phyloP scores from a whole-genome alignment of 1,140 invertebrate species.

The Scaptomyza hsui region DNA sequence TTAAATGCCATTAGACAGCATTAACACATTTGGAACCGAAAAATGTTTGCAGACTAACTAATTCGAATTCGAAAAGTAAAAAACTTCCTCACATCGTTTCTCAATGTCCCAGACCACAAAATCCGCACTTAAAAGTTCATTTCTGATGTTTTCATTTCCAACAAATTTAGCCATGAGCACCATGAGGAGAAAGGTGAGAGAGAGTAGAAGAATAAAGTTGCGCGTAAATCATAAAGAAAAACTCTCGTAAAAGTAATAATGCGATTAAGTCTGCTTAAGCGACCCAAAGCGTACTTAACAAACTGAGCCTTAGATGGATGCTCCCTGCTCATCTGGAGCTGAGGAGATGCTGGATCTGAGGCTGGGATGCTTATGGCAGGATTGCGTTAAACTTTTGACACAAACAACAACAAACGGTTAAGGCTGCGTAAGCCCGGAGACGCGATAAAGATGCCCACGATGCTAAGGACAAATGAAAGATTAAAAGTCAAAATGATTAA shows the following conservation, averaged over 20 bases:
- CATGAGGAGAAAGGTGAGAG: not conserved
- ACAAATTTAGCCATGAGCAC: constrained; percentile 43
- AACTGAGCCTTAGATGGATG: constrained; percentile 57
- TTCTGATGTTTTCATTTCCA: constrained; percentile 63
- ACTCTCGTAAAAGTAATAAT: constrained; percentile 70
- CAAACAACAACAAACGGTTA: constrained; percentile 44
- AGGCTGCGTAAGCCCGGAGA: constrained; percentile 31
- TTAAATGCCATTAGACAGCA: constrained; percentile 19
- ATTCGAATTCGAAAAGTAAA: constrained; percentile 24
- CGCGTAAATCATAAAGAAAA: constrained; percentile 66
- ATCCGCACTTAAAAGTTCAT: constrained; percentile 62
- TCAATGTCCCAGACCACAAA: constrained; percentile 54
- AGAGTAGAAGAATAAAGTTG: constrained; percentile 2
- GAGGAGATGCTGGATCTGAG: not conserved
- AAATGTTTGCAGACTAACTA: constrained; percentile 33
- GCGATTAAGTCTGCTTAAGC: constrained; percentile 68
- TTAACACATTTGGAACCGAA: constrained; percentile 27
- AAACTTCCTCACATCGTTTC: constrained; percentile 8
- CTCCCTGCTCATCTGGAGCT: constrained; percentile 13
- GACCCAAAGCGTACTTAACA: constrained; percentile 66
- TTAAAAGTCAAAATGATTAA: constrained; percentile 66
- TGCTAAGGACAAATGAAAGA: constrained; percentile 60
- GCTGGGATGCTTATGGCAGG: not conserved
- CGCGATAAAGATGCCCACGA: constrained; percentile 49
- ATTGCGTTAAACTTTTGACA: constrained; percentile 51